A percentile compares a stretch with the other conserved stretches of the same genome.
These are phyloP conservation scores for Parapsyche elsis DNA, from an alignment of 1,140 invertebrate species.

Conservation along the genomic window DNA sequence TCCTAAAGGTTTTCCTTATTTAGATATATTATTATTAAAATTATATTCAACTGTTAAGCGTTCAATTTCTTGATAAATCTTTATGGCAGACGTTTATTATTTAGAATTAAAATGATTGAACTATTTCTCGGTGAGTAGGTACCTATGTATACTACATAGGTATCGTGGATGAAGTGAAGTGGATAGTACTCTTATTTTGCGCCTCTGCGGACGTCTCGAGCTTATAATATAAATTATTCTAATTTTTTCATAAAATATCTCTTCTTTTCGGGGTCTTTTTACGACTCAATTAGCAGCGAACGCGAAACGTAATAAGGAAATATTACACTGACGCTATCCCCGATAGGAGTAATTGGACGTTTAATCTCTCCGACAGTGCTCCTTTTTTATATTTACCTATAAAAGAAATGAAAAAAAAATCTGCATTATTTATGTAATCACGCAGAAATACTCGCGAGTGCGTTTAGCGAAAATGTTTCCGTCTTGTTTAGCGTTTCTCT, in stretches of 20 bases:
- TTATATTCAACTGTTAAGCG: no score
- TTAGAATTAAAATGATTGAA: no score
- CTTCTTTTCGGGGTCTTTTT: neutral
- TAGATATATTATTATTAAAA: no score
- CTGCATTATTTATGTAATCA: conserved; percentile 55
- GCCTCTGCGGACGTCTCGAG: neutral
- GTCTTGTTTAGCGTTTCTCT: conserved; percentile 39
- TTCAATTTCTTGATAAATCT: no score
- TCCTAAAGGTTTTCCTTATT: no score
- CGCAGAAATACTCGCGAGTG: conserved; percentile 39
- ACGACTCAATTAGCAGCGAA: conserved; percentile 26
- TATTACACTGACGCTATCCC: conserved; percentile 22
- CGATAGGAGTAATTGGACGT: conserved; percentile 30
- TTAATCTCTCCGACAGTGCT: conserved; percentile 18
- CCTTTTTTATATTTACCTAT: conserved; percentile 19
- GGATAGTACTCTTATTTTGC: no score
- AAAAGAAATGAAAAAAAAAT: conserved; percentile 5
- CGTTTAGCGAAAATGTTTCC: conserved; percentile 46
- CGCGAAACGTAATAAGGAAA: conserved; percentile 28
- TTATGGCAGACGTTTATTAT: no score
- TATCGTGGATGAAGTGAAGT: no score
- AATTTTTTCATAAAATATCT: conserved; percentile 1
- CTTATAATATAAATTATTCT: conserved; percentile 6
- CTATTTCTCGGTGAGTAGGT: no score
- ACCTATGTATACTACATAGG: no score